Base-by-base conservation (phyloP, 2,113 vertebrate genomes). In the Gulo gulo region DNA sequence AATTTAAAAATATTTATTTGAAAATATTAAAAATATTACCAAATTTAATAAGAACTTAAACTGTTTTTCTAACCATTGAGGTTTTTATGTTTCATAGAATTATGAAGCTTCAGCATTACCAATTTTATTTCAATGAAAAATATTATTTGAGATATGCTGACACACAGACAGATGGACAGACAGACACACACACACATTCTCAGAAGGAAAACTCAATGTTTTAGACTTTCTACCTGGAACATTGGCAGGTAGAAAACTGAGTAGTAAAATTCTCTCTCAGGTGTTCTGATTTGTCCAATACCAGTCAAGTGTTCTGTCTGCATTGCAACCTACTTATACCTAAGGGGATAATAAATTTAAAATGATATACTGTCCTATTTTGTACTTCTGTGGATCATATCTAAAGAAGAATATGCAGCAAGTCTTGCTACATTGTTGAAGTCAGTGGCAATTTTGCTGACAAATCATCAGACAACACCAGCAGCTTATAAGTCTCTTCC, bases 311-410 rank as follows among this genome's bases (percentile, higher is more conserved):
- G 24, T 95, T 92, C 39, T 85, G 24, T 91, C 57, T 96, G 16
- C 63, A 95, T 47, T 97, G 65, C 3, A 2, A 94, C 50, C 42
- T 83, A 94, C 36, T 93, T 93, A 12, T 88, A 91, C 71, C 31
- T 59, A 78, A 69, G 20, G 36, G 67, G 18, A 6, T 79, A 91
- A 95, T 97, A 94, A 95, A 79, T 76, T 94, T 63, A 50, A 80
- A 96, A 67, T 84, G 47, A 97, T 65, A 5, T 34, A 74, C 34
- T 97, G 26, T 69, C 23, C 20, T 76, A n/a, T 93, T 96, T 92
- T 93, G 26, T 83, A 31, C 26, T 79, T 96, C 57, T 89, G 24
- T 93, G 88, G 20, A 50, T 94, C n/a, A 94, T 94, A 86, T 93
- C 63, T 83, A 61, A 90, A 90, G 55, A 69, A 92, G 50, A 93